Evolutionary conservation across 2,888 invertebrate species (phyloP), one percentile per base, ranked within the genome.

Genomic region (Geophilus truncorum): DNA sequence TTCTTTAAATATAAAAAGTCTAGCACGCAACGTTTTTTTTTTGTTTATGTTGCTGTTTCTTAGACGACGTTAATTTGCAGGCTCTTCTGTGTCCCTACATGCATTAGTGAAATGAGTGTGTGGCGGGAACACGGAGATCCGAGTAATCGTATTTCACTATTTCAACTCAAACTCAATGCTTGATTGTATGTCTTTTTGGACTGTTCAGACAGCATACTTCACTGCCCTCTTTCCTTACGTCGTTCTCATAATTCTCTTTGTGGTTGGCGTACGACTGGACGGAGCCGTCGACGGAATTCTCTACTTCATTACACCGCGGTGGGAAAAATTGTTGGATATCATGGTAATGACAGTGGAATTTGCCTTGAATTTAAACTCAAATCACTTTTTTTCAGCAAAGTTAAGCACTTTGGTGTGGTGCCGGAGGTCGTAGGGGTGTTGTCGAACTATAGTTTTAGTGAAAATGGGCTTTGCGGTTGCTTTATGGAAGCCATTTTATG

Each of bases 141-240:
- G 57, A 62, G 57, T 62, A 23, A 62, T n/a, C 57, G 23, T 62
- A 23, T 23, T 62, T 62, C 57, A 21, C 21, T 62, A 21, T 21
- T n/a, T 23, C 57, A 62, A 23, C 21, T 62, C 57, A 62, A 62
- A 9, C n/a, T 62, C 57, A 62, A 23, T 23, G 21, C 7, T 62
- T 62, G 57, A 62, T 62, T 62, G 57, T 62, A 62, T 62, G 18
- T 34, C 25, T 76, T 76, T 76, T 76, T 76, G 32, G 30, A 76
- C 30, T 21, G 28, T 79, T n/a, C 57, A 88, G 87, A 87, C 89
- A 34, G 92, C 95, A 0, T 96, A 96, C 87, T 94, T 96, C 87
- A 91, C 95, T n/a, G 95, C 96, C 0, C 87, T 95, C 2, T 94
- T 94, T 86, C 95, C 95, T 0, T 94, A 94, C 85, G 89, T 93